Percentiles rank a stretch among this genome's conserved stretches.
Evolutionary conservation across 2,888 invertebrate species (phyloP).

Genomic region (Scaptomyza flava): DNA sequence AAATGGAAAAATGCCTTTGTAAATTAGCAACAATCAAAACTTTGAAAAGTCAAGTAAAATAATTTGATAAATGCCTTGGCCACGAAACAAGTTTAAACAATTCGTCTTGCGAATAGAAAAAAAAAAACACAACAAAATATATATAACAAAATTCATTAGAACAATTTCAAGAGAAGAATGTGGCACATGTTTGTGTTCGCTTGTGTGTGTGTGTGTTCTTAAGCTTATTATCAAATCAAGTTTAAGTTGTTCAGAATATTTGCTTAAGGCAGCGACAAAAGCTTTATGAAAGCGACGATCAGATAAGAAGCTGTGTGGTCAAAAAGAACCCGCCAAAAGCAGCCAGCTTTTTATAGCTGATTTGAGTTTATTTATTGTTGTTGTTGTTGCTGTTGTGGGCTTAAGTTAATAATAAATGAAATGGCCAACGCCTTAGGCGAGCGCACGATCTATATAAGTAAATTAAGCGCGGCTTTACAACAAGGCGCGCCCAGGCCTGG

Average conservation of each 20-base stretch:
- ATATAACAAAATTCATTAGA: slow-evolving; percentile 74
- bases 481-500: slow-evolving; percentile 62
- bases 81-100: slow-evolving; percentile 69
- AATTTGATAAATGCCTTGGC: slow-evolving; percentile 59
- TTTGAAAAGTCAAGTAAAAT: slow-evolving; percentile 53
- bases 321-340: slow-evolving; percentile 56
- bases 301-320: slow-evolving; percentile 64
- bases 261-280: slow-evolving; percentile 62
- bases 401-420: slow-evolving; percentile 62
- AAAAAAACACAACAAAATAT: slow-evolving; percentile 39
- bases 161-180: slow-evolving; percentile 74
- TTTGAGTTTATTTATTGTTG: slow-evolving; percentile 12
- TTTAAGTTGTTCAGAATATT: slow-evolving; percentile 66
- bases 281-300: slow-evolving; percentile 75
- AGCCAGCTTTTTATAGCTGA: slow-evolving; percentile 17
- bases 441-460: slow-evolving; percentile 78
- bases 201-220: slow-evolving; percentile 30
- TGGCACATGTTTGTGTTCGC: slow-evolving; percentile 37
- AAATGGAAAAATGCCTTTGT: slow-evolving; percentile 28
- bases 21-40: slow-evolving; percentile 68
- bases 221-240: slow-evolving; percentile 75
- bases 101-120: slow-evolving; percentile 49
- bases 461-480: slow-evolving; percentile 66
- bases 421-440: slow-evolving; percentile 77
- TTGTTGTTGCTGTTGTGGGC: slow-evolving; percentile 20